A percentile compares a stretch with the other conserved stretches of the same genome.
These are phyloP conservation scores for Sebastes reedi DNA, from an alignment of 2,797 vertebrate species.

Conservation along the genomic window DNA sequence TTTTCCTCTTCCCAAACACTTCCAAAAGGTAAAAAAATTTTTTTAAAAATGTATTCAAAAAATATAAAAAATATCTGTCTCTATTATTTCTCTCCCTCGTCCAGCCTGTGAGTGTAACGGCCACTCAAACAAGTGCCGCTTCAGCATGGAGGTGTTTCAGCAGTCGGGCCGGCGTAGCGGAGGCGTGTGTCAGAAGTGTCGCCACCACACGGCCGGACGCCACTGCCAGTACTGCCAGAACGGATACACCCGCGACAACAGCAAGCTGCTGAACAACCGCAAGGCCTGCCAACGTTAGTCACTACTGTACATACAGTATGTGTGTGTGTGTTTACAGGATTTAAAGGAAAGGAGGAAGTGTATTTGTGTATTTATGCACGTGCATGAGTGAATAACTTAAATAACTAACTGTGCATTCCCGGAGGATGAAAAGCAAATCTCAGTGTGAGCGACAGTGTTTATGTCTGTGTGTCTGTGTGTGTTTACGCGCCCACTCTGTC, in stretches of 20 bases:
- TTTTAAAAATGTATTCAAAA: not conserved
- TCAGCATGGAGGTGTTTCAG: constrained; percentile 91
- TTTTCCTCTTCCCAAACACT: not conserved
- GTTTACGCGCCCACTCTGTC: not conserved
- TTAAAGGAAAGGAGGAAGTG: not conserved
- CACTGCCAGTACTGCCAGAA: constrained; percentile 93
- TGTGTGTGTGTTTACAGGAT: not conserved
- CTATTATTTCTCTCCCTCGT: not conserved
- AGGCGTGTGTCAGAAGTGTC: constrained; percentile 90
- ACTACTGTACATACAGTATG: not conserved
- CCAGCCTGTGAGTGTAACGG: constrained; percentile 90
- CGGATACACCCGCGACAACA: constrained; percentile 87
- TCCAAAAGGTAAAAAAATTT: not conserved
- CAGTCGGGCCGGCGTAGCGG: constrained; percentile 90
- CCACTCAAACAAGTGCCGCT: constrained; percentile 90
- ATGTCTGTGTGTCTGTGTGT: constrained; percentile 7
- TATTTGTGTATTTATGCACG: not conserved
- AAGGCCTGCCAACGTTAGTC: constrained; percentile 91
- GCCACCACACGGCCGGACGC: constrained; percentile 89
- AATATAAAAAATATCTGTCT: not conserved
- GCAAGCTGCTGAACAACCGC: constrained; percentile 84
- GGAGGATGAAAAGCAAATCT: constrained; percentile 17
- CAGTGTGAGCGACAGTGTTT: not conserved
- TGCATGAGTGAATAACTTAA: not conserved
- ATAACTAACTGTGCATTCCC: not conserved